Base-by-base conservation (phyloP, 2,888 invertebrate species). In the Synanthedon myopaeformis region DNA sequence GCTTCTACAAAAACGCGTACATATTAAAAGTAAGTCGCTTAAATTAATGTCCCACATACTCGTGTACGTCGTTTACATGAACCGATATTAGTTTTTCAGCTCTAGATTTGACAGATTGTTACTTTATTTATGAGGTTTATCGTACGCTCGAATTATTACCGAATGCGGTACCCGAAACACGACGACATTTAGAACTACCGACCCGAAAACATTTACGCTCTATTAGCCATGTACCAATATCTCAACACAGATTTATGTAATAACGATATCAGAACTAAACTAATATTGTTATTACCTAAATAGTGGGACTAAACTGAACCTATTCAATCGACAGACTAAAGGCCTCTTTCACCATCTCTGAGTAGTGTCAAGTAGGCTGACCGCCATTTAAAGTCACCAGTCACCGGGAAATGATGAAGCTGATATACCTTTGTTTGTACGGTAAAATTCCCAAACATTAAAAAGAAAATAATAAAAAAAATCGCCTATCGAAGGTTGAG, bases 131-230 rank as follows among this genome's bases (percentile, higher is more conserved):
- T 45, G 45, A 45, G 45, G 45, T 45, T 45, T 14, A 45, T n/a
- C 14, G 45, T 45, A 45, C 45, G 45, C 45, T n/a, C 11, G 45
- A 45, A 14, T 45, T 45, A 45, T 45, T 14, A 10, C 19, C 8
- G 49, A 19, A 49, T 49, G 49, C 19, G 23, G 49, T 12, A 35
- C 49, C 49, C 49, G 12, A 14, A 49, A 49, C 23, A 23, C 17
- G 17, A 49, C 23, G 49, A 49, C 49, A 49, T 49, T 49, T 49
- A 49, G 49, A 49, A 49, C 49, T 49, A 49, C 17, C 49, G 49
- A 49, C 49, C 49, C 23, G 49, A 49, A 49, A 49, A 49, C 23
- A 14, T 49, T 49, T 23, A 49, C 49, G 49, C 49, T 49, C 49
- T 49, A 49, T 49, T 49, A 14, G 49, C 49, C 23, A 49, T 19